A percentile compares a stretch with the other conserved stretches of the same genome.
phyloP scores from a whole-genome alignment of 2,888 invertebrate genomes.

The Mesochorus sp. region DNA sequence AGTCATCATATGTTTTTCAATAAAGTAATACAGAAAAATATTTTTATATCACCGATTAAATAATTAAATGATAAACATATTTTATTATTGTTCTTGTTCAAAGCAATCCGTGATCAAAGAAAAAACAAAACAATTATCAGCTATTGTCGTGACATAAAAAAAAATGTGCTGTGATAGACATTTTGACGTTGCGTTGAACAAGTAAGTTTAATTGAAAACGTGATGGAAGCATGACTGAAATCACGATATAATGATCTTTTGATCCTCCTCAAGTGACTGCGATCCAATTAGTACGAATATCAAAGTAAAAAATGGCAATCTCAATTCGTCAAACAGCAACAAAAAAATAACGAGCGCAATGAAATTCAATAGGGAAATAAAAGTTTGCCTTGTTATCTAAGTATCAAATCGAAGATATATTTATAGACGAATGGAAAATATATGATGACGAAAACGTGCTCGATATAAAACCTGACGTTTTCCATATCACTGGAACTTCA shows the following conservation, averaged over 20 bases:
- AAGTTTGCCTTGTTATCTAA: constrained; percentile 6
- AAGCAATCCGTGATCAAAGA: background rate
- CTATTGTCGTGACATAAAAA: constrained; percentile 8
- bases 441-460: background rate
- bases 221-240: background rate
- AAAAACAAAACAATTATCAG: constrained; percentile 5
- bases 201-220: constrained; percentile 28
- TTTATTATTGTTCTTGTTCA: too few relatives aligned
- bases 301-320: constrained; percentile 10
- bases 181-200: background rate
- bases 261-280: constrained; percentile 14
- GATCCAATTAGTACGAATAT: constrained; percentile 28
- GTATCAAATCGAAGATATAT: background rate
- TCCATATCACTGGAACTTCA: background rate
- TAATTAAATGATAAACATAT: too few relatives aligned
- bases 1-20: too few relatives aligned
- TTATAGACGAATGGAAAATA: background rate
- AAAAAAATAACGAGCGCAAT: background rate
- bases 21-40: too few relatives aligned
- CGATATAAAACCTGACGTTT: constrained; percentile 29
- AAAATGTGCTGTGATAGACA: background rate
- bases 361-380: background rate
- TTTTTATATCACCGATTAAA: too few relatives aligned
- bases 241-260: constrained; percentile 30
- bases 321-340: background rate